phyloP scores from a whole-genome alignment of 2,888 invertebrate genomes.

The Argynnis bischoffii region DNA sequence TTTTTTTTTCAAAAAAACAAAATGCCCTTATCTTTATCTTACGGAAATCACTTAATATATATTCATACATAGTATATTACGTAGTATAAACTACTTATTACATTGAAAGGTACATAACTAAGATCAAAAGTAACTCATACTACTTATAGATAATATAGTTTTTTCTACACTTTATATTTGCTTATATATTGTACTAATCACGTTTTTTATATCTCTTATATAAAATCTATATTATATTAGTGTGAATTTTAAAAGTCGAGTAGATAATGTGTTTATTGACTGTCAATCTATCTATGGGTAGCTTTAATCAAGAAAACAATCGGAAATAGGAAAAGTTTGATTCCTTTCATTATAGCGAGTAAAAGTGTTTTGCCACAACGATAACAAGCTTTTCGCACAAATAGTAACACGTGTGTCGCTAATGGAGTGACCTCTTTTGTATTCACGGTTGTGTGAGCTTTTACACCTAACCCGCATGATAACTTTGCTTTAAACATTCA shows the following conservation, averaged over 20 bases:
- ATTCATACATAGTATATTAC: too few relatives aligned
- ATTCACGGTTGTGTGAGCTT: conserved; percentile 18
- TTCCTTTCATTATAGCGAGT: conserved; percentile 28
- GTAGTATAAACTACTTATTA: too few relatives aligned
- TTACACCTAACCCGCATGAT: neutral
- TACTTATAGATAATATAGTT: too few relatives aligned
- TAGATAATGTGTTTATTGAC: conserved; percentile 1
- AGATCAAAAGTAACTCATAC: too few relatives aligned
- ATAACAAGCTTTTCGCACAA: conserved; percentile 64
- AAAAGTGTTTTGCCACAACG: conserved; percentile 37
- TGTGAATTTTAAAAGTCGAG: neutral
- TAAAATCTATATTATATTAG: too few relatives aligned
- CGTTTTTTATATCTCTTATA: too few relatives aligned
- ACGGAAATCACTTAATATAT: too few relatives aligned
- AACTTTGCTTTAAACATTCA: neutral
- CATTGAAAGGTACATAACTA: too few relatives aligned
- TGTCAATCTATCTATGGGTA: neutral
- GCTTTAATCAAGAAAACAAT: conserved; percentile 4
- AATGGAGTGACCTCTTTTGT: conserved; percentile 33
- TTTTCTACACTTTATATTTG: too few relatives aligned
- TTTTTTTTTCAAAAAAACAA: too few relatives aligned
- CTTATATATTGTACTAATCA: too few relatives aligned
- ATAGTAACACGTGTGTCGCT: conserved; percentile 61
- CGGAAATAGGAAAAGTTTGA: conserved; percentile 15
- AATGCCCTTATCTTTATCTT: too few relatives aligned